Evolutionary conservation across 2,113 vertebrate genomes (phyloP), one percentile per base, ranked within the genome.

Genomic region (Semnopithecus entellus): DNA sequence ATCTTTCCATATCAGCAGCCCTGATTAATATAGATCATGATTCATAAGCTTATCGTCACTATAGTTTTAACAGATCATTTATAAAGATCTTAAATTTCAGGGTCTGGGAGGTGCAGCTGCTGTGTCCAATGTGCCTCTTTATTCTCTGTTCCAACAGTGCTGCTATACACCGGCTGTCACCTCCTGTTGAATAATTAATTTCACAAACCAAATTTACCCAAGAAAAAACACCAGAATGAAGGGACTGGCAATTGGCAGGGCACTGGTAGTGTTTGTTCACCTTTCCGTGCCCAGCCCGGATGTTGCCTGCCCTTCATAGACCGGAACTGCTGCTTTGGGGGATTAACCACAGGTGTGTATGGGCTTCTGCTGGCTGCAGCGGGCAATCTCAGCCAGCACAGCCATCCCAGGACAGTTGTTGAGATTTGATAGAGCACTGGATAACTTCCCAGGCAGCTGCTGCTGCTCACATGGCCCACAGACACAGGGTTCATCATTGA

Each of bases 11-110:
- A 99, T 99, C 99, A 99, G 98, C 98, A 99, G 98, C 98, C 98
- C 98, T 99, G 99, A 99, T 99, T 99, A 99, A 99, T 99, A 99
- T 99, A 97, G 98, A 99, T 99, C 99, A 99, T 99, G 99, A 99
- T 99, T 99, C 99, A 99, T 99, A 99, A 99, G 99, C 99, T 99
- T 99, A 99, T 99, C 99, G 99, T 99, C 99, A 99, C 98, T 99
- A 99, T 99, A 99, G 99, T 99, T 99, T 99, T 99, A 99, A 99
- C 99, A 99, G 99, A 99, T 99, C 99, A 99, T 99, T 99, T 98
- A 99, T 99, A 99, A 99, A 99, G 99, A 99, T 99, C 99, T 99
- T 99, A 99, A 99, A 99, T 99, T 99, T 99, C 99, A 99, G 98
- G 99, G 98, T 98, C 98, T 99, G 99, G 99, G 99, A 99, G 98